These are phyloP conservation scores for Sylvilagus floridanus DNA, from an alignment of 2,797 vertebrate species.

Conservation along the genomic window DNA sequence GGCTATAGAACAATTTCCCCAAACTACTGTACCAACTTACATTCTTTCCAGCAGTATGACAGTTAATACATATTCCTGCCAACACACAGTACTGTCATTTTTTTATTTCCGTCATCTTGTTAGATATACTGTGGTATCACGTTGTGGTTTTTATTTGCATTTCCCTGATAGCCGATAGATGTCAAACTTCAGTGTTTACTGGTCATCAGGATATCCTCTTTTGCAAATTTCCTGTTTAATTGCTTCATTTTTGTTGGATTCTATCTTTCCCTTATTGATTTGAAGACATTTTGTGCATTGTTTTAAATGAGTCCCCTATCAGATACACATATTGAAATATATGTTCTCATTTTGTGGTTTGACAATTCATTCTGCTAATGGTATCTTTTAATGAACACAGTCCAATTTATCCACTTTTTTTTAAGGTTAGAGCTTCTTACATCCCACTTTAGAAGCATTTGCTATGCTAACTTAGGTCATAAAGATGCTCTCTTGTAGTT, in stretches of 20 bases:
- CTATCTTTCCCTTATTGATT: neutral
- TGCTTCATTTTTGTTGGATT: slow-evolving; percentile 2
- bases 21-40: neutral
- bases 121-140: neutral
- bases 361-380: slow-evolving; percentile 1
- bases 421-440: neutral
- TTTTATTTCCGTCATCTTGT: neutral
- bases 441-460: neutral
- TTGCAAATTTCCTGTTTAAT: neutral
- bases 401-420: neutral
- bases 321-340: neutral
- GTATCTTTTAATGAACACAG: neutral
- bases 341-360: neutral
- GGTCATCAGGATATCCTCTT: neutral
- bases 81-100: neutral
- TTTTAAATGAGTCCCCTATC: neutral
- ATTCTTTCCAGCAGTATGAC: neutral
- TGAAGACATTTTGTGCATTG: neutral
- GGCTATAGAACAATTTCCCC: neutral
- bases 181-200: neutral
- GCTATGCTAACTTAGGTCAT: neutral
- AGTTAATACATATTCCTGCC: neutral
- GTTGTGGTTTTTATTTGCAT: neutral
- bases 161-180: neutral
- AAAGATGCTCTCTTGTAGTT: neutral